A percentile compares a stretch with the other conserved stretches of the same genome.
Evolutionary conservation across 1,140 invertebrate species (phyloP).

Genomic region (Nasonia vitripennis): DNA sequence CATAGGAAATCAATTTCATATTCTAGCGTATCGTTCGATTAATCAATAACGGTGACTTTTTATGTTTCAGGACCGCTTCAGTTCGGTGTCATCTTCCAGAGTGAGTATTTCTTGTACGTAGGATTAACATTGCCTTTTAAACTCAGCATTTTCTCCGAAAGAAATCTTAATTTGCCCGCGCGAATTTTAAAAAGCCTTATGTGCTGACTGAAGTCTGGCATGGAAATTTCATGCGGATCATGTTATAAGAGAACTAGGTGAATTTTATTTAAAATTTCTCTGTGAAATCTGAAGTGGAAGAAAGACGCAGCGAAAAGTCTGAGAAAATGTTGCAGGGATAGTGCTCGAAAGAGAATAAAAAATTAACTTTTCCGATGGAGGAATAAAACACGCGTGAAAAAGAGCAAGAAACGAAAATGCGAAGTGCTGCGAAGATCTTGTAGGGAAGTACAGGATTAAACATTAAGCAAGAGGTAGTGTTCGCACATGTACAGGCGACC

Average conservation of each 20-base stretch:
- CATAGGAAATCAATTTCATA: too few species aligned
- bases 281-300: background rate
- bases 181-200: too few species aligned
- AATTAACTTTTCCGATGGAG: slow-evolving; percentile 33
- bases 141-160: too few species aligned
- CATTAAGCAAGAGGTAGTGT: too few species aligned
- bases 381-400: slow-evolving; percentile 38
- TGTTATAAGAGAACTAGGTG: background rate
- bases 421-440: background rate
- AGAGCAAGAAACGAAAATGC: background rate
- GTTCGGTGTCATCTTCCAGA: background rate
- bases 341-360: slow-evolving; percentile 13
- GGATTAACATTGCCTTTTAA: too few species aligned
- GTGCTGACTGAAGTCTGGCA: background rate
- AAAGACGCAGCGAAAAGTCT: background rate
- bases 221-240: background rate
- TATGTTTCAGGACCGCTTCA: background rate
- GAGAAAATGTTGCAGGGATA: slow-evolving; percentile 1
- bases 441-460: too few species aligned
- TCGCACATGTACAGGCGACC: too few species aligned
- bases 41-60: background rate
- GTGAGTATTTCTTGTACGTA: background rate
- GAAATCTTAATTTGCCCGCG: too few species aligned
- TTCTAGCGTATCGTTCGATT: too few species aligned
- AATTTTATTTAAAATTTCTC: slow-evolving; percentile 30